Percentiles rank a stretch among this genome's conserved stretches.
Conservation (phyloP, 1,140 invertebrate genomes). For the Helicoverpa zea region DNA sequence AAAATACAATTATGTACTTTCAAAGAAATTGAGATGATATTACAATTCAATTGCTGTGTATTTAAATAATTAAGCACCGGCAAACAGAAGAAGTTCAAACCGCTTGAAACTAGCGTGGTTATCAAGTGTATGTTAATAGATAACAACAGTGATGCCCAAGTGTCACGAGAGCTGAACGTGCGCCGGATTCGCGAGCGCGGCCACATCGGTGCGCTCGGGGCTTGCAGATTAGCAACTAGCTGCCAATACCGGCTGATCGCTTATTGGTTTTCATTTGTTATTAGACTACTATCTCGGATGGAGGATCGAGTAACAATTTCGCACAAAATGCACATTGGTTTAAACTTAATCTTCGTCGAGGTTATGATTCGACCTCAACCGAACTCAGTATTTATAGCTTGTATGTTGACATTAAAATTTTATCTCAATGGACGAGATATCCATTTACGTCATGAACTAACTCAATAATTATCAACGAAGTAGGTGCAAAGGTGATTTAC, state of each 20-base stretch:
- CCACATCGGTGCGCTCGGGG: slow-evolving; percentile 60
- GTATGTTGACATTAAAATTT: slow-evolving; percentile 54
- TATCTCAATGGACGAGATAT: slow-evolving; percentile 51
- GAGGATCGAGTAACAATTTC: slow-evolving; percentile 5
- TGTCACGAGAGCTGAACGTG: slow-evolving; percentile 73
- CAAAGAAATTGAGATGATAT: slow-evolving; percentile 33
- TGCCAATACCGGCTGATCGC: slow-evolving; percentile 50
- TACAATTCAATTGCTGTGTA: slow-evolving; percentile 42
- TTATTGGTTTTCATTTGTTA: slow-evolving; percentile 51
- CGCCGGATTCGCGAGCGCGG: slow-evolving; percentile 60
- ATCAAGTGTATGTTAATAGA: slow-evolving; percentile 69
- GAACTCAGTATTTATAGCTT: slow-evolving; percentile 50
- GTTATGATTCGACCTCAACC: slow-evolving; percentile 53
- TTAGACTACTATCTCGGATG: slow-evolving; percentile 35
- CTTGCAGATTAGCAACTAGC: slow-evolving; percentile 59
- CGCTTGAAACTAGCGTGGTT: slow-evolving; percentile 60
- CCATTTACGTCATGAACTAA: slow-evolving; percentile 68
- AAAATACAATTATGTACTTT: slow-evolving; percentile 23
- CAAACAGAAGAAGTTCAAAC: slow-evolving; percentile 56
- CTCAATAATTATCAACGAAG: slow-evolving; percentile 35
- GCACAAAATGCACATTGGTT: slow-evolving; percentile 33
- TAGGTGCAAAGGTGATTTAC: slow-evolving; percentile 53
- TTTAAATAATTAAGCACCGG: slow-evolving; percentile 52
- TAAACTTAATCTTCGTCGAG: slow-evolving; percentile 50
- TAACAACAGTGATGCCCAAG: slow-evolving; percentile 64